Evolutionary conservation across 2,113 vertebrate genomes (phyloP), one percentile per base, ranked within the genome.

Genomic region (Hucho hucho): DNA sequence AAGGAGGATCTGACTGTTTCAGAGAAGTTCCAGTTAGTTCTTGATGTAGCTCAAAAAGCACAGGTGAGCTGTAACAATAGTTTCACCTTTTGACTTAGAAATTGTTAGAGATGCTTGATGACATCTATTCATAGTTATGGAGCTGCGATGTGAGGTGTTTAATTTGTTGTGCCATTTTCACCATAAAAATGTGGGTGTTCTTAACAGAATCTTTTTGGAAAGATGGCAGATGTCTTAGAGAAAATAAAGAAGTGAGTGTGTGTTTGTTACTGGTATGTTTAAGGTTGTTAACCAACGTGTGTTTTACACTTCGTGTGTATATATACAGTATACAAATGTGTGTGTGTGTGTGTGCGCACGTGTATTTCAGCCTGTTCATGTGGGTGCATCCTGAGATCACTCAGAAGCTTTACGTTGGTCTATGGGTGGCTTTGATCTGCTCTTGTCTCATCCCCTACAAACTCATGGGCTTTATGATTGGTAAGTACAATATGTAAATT

Each of bases 11-110:
- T 98, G 80, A 98, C 97, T 0, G 96, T 99, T 81, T 98, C 98
- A 0, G 97, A 99, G 85, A 99, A 99, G 88, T 99, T 99, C 90
- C 96, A 97, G 93, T 93, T 99, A 37, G 98, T 99, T 75, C 94
- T 99, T 25, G 96, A 99, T 0, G 97, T 99, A 0, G 98, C 98
- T 86, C 98, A 99, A 91, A 99, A 95, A 89, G 98, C 97, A 0
- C 98, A 99, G 96, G 98, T 98, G 86, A 49, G 64, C 18, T 26
- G 43, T 26, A 37, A 65, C 3, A 18, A 14, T 11, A n/a, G 3
- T 69, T 37, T 43, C 37, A 43, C 37, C 37, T 11, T 43, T 43
- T 9, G 37, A 43, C 2, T 43, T 43, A 11, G 37, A 43, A 3
- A 43, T 43, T 3, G 9, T 43, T 43, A 67, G 2, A 66, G 3